Evolutionary conservation across 2,113 vertebrate species (phyloP).

Genomic region (Balaeniceps rex): DNA sequence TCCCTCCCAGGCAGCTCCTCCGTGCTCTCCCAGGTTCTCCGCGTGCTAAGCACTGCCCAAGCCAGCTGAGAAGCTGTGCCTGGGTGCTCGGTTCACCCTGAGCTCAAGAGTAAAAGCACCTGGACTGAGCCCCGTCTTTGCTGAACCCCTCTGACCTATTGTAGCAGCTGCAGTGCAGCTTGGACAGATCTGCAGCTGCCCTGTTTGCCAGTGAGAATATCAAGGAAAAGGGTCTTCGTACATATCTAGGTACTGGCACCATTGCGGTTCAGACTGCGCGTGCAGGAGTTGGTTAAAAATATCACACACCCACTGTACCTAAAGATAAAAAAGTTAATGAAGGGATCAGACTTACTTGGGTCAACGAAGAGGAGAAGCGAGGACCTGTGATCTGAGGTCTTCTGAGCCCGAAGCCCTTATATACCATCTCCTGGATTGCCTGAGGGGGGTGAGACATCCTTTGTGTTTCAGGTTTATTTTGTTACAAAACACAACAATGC

Average conservation of each 20-base stretch:
- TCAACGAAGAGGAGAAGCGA: neutral
- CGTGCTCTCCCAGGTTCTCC: neutral
- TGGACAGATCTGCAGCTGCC: neutral
- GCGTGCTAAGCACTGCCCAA: fast-evolving
- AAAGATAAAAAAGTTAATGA: neutral
- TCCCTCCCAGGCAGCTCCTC: neutral
- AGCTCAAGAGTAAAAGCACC: neutral
- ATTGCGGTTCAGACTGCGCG: fast-evolving
- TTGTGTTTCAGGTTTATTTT: neutral
- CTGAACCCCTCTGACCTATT: too few relatives aligned
- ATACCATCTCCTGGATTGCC: neutral
- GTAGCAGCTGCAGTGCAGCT: neutral
- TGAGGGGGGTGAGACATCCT: neutral
- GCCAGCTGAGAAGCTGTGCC: neutral
- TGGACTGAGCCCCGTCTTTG: neutral
- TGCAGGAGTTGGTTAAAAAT: neutral
- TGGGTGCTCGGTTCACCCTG: neutral
- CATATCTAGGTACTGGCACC: neutral
- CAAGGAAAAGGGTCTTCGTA: neutral
- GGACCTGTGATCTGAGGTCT: neutral
- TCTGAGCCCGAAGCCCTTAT: neutral
- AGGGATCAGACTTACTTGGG: neutral
- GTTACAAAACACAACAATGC: neutral
- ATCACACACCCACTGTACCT: neutral
- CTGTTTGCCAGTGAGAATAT: neutral